phyloP scores from a whole-genome alignment of 2,888 invertebrate species.

The Carterocephalus palaemon region DNA sequence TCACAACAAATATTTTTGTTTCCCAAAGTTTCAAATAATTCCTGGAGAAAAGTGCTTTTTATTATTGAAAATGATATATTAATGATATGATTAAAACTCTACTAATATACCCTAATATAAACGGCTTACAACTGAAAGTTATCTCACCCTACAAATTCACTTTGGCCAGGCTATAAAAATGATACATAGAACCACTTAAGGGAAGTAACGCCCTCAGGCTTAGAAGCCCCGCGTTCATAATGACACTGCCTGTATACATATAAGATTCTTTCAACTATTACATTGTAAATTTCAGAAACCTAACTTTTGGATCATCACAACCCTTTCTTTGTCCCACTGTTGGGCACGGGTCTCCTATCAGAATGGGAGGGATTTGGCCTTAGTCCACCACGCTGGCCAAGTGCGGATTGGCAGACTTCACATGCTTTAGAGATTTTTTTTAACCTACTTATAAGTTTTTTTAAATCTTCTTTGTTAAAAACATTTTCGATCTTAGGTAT shows the following conservation, averaged over 20 bases:
- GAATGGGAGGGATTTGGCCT: no score
- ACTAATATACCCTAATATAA: slow-evolving; percentile 46
- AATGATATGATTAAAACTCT: slow-evolving; percentile 12
- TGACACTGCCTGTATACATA: no score
- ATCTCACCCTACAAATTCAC: slow-evolving; percentile 73
- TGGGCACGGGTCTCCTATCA: no score
- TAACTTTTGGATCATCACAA: slow-evolving; percentile 37
- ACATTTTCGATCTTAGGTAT: no score
- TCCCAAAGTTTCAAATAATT: not conserved
- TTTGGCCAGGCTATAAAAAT: slow-evolving; percentile 71
- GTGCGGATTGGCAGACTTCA: no score
- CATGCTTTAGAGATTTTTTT: no score
- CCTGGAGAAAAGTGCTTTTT: not conserved
- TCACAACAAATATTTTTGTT: slow-evolving; percentile 15
- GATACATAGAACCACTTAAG: slow-evolving; percentile 65
- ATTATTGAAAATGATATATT: slow-evolving; percentile 10
- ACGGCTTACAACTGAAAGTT: slow-evolving; percentile 67
- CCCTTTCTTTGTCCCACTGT: slow-evolving; percentile 47
- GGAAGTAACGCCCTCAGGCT: slow-evolving; percentile 54
- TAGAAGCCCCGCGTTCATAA: slow-evolving; percentile 38
- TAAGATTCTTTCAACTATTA: no score
- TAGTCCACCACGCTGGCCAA: no score
- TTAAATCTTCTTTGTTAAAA: no score
- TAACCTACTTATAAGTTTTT: no score
- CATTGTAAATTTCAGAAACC: no score